These are phyloP conservation scores for Notarius lentiginosus DNA, from an alignment of 2,113 vertebrate species.

Conservation along the genomic window DNA sequence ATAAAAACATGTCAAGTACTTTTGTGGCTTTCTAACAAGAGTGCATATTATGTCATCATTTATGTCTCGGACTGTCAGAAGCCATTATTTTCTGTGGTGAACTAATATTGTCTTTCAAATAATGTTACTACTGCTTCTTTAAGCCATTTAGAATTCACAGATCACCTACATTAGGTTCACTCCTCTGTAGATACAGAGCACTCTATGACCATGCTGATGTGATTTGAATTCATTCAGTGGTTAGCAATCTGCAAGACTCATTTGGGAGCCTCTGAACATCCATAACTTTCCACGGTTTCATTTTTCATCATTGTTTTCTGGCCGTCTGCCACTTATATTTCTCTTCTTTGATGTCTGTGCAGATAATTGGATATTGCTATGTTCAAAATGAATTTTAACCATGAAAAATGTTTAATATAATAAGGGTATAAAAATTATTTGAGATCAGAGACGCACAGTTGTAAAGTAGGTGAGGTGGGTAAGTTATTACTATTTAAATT, in stretches of 20 bases:
- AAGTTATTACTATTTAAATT: background rate
- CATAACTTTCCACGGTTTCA: background rate
- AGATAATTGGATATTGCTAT: background rate
- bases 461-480: background rate
- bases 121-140: background rate
- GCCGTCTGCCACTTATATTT: background rate
- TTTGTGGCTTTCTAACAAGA: background rate
- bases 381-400: background rate
- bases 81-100: background rate
- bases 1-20: background rate
- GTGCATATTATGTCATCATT: background rate
- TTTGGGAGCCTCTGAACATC: background rate
- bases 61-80: background rate
- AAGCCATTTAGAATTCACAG: conserved; percentile 4
- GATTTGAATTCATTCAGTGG: conserved; percentile 9
- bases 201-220: background rate
- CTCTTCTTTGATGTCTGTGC: background rate
- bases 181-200: background rate
- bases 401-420: background rate
- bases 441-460: background rate
- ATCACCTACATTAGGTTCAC: background rate
- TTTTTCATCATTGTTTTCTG: background rate
- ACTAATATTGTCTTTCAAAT: background rate
- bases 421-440: background rate
- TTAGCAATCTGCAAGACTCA: background rate